A percentile compares a stretch with the other conserved stretches of the same genome.
Evolutionary conservation across 2,113 vertebrate species (phyloP).

Genomic region (Misgurnus anguillicaudatus): DNA sequence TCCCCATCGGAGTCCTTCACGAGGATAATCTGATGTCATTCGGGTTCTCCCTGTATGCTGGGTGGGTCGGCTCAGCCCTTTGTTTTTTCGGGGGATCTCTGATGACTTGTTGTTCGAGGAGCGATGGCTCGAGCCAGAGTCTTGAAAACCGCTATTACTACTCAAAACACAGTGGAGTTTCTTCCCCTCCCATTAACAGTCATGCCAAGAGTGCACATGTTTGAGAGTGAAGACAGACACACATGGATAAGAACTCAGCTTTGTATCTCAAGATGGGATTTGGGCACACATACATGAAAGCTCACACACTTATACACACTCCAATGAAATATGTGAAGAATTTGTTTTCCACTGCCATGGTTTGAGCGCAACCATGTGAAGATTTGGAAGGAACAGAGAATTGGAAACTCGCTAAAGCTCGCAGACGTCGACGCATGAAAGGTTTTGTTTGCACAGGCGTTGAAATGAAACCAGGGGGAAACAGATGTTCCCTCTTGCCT

Average conservation of each 20-base stretch:
- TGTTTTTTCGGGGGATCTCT: constrained; percentile 84
- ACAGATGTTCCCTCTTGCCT: neutral
- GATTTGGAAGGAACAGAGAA: constrained; percentile 1
- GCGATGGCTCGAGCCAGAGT: constrained; percentile 55
- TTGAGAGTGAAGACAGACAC: constrained; percentile 60
- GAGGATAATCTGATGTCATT: constrained; percentile 89
- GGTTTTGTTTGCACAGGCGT: constrained; percentile 18
- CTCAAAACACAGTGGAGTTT: constrained; percentile 76
- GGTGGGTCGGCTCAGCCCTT: constrained; percentile 88
- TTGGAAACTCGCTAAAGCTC: neutral
- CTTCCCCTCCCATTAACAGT: constrained; percentile 74
- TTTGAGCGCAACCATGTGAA: constrained; percentile 35
- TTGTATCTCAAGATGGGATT: constrained; percentile 47
- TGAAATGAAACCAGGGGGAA: constrained; percentile 17
- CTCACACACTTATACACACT: constrained; percentile 1
- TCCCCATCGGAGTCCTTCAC: constrained; percentile 83
- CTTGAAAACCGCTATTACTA: constrained; percentile 89
- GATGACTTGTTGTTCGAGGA: constrained; percentile 81
- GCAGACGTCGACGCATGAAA: constrained; percentile 6
- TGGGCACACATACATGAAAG: neutral
- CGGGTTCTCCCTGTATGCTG: constrained; percentile 89
- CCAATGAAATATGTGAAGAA: constrained; percentile 15
- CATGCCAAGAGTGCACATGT: constrained; percentile 92
- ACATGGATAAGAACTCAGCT: constrained; percentile 7
- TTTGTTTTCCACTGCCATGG: constrained; percentile 24